Evolutionary conservation across 2,113 vertebrate genomes (phyloP), one percentile per base, ranked within the genome.

Genomic region (Polypterus bichir): DNA sequence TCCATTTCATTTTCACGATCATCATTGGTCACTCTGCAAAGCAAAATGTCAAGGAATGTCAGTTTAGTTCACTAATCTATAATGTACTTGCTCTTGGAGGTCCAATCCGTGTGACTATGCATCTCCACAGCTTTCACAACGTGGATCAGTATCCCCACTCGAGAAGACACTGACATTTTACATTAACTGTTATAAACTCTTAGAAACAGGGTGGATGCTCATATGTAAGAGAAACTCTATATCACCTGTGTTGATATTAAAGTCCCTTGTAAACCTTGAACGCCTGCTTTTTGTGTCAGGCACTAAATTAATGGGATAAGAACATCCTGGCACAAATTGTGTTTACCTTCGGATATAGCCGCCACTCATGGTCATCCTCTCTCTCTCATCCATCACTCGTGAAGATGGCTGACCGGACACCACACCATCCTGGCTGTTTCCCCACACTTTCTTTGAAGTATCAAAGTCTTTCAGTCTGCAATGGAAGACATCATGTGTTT

Each of bases 1-100:
- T 90, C 86, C 81, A 90, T 88, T 77, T 90, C 88, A 10, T 87
- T 83, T 74, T 90, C 88, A 0, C 77, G 79, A 2, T 81, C 81
- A 4, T 88, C 86, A 1, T 82, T 70, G 0, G 82, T 89, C 64
- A 89, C 77, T 67, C 88, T 90, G 76, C 3, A 64, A 5, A 47
- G 27, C 27, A 27, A 27, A 27, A 27, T 27, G 27, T 27, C 27
- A 27, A 27, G 27, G 27, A 27, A 27, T 55, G 54, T 55, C 10
- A 4, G 54, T 55, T 55, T 55, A 55, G 3, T 27, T 27, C 27
- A n/a, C 54, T 27, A n/a, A 55, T 55, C 10, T 27, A 4, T 55
- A n/a, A 27, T 4, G 27, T 4, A n/a, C 54, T 27, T 27, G 27
- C 27, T 27, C 27, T 27, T 27, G 27, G 1, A 1, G 27, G 2